Base-by-base conservation (phyloP, 2,797 vertebrate genomes). In the Hoplostethus mediterraneus region DNA sequence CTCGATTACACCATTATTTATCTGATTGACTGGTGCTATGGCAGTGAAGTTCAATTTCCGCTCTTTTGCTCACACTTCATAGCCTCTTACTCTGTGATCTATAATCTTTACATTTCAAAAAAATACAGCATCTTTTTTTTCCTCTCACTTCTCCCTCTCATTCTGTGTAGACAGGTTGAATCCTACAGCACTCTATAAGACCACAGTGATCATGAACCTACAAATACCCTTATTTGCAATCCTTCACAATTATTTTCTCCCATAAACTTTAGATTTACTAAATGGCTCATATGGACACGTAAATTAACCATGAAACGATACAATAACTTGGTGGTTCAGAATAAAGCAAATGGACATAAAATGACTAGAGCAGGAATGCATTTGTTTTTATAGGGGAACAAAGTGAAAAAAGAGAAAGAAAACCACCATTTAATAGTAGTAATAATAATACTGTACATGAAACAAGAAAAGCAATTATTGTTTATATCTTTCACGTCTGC, bases 1-100 rank as follows among this genome's bases (percentile, higher is more conserved):
- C 88, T 94, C 93, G 92, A 90, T 95, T 95, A 95, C 94, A 89
- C 91, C 80, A 84, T 92, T 94, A 94, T 95, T 95, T 96, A 96
- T 97, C 96, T 95, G 94, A 95, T 95, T 92, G 94, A 92, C 90
- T 89, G 90, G 87, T 89, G 92, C 90, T 89, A 48, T 90, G 92
- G 95, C 87, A 91, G 88, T 38, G 56, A 91, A 86, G 94, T 95
- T 96, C 94, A 95, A 95, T 96, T 96, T 96, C 92, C 89, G 89
- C 84, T 94, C 90, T 89, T 92, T 94, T 92, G 85, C 86, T 95
- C 94, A 95, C 86, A 95, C 91, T 94, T 93, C 86, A 94, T 82
- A 85, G 91, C 87, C 89, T 90, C 81, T 90, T 82, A 87, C 87
- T 82, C 84, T 85, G 74, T 51, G 73, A 94, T 88, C 90, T 94